Conservation (phyloP, 2,113 vertebrate genomes). For the Rhombomys opimus region DNA sequence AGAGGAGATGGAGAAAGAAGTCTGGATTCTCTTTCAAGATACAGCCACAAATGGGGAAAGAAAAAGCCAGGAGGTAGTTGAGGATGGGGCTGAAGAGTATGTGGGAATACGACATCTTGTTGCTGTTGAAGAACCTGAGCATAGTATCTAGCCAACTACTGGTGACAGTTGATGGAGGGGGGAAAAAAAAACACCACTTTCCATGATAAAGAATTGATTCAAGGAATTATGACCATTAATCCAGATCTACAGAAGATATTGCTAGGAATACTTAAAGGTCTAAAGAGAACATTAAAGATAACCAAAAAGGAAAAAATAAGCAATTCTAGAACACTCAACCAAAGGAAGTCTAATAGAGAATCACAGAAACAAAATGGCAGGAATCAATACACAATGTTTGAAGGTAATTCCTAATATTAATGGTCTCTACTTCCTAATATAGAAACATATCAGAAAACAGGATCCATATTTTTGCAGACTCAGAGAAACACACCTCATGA, state of each 20-base stretch:
- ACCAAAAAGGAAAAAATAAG: background rate
- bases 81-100: background rate
- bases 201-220: background rate
- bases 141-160: background rate
- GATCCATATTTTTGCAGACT: background rate
- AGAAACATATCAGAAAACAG: background rate
- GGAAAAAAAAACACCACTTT: background rate
- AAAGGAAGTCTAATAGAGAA: background rate
- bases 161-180: background rate
- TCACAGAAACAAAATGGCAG: background rate
- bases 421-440: background rate
- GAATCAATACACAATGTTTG: background rate
- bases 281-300: background rate
- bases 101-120: background rate
- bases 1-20: background rate
- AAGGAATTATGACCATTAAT: background rate
- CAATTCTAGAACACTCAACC: background rate
- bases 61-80: background rate
- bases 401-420: background rate
- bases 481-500: background rate
- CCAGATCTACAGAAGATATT: background rate
- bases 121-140: background rate
- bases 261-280: background rate
- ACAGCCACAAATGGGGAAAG: background rate
- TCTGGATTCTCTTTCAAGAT: background rate